phyloP scores from a whole-genome alignment of 2,888 invertebrate genomes.

The Melinaea marsaeus region DNA sequence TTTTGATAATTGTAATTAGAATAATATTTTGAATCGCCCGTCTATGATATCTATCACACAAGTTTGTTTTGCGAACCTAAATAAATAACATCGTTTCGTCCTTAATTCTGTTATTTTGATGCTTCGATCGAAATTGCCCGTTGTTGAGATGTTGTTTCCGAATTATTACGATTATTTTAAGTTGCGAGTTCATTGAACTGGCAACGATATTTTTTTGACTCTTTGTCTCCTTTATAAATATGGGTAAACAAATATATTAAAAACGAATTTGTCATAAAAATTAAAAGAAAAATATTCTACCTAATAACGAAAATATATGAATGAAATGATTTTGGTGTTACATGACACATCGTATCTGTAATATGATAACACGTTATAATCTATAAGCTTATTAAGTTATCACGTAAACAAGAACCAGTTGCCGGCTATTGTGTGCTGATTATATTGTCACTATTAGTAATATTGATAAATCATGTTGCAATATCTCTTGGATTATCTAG shows the following conservation, averaged over 20 bases:
- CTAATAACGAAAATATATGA: too few relatives aligned
- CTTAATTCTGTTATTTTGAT: constrained; percentile 38
- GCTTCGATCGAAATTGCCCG: constrained; percentile 34
- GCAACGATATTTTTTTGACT: background rate
- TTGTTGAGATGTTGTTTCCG: constrained; percentile 28
- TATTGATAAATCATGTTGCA: constrained; percentile 3
- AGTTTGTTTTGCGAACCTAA: constrained; percentile 35
- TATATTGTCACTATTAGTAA: constrained; percentile 7
- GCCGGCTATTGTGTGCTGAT: background rate
- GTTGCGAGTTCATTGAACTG: constrained; percentile 12
- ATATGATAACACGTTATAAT: too few relatives aligned
- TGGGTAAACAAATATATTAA: too few relatives aligned
- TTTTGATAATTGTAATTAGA: too few relatives aligned
- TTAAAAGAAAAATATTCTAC: too few relatives aligned
- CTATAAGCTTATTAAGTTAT: too few relatives aligned
- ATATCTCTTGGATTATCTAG: constrained; percentile 1
- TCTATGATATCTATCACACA: constrained; percentile 15
- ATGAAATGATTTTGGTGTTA: too few relatives aligned
- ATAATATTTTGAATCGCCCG: constrained; percentile 17
- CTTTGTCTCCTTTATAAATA: background rate
- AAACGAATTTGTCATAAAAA: too few relatives aligned
- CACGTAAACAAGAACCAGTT: background rate
- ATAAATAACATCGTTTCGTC: constrained; percentile 37
- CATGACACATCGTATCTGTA: too few relatives aligned
- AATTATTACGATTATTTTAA: constrained; percentile 24